Conservation (phyloP, 2,888 invertebrate species). For the Reticulitermes lucifugus region DNA sequence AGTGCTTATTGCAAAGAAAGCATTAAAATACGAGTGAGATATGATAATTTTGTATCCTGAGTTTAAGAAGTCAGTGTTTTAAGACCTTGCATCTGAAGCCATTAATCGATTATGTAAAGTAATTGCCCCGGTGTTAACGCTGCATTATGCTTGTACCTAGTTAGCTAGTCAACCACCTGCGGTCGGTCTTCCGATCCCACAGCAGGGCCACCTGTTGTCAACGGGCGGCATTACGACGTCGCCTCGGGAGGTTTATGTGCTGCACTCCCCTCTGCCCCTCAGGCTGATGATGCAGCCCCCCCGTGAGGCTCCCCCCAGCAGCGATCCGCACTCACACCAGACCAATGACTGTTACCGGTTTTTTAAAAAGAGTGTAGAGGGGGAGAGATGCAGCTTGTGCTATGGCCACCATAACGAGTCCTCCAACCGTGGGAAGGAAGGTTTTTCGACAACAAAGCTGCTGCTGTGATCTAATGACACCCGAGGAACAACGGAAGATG, state of each 20-base stretch:
- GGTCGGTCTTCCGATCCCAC: neutral
- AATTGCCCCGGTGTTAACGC: too few relatives aligned
- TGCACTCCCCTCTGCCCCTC: conserved; percentile 40
- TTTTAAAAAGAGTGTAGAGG: conserved; percentile 35
- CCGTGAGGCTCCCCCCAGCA: conserved; percentile 50
- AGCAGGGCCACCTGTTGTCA: conserved; percentile 50
- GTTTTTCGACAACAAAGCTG: neutral
- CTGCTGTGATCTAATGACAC: neutral
- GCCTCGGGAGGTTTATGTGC: conserved; percentile 49
- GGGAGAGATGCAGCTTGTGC: conserved; percentile 14
- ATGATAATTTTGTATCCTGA: too few relatives aligned
- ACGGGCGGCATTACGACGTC: conserved; percentile 45
- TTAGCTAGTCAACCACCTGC: neutral
- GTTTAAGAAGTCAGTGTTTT: too few relatives aligned
- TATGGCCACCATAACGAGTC: neutral
- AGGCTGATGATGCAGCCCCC: conserved; percentile 42
- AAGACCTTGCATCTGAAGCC: too few relatives aligned
- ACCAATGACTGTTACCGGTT: conserved; percentile 51
- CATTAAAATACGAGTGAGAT: too few relatives aligned
- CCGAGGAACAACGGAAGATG: too few relatives aligned
- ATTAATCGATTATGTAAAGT: too few relatives aligned
- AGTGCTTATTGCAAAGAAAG: too few relatives aligned
- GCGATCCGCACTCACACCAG: conserved; percentile 48
- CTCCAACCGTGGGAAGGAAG: conserved; percentile 4
- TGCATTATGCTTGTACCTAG: too few relatives aligned